Percentiles rank a stretch among this genome's conserved stretches.
phyloP scores from a whole-genome alignment of 92 coral and sea anemone species.

The Ricordea florida region DNA sequence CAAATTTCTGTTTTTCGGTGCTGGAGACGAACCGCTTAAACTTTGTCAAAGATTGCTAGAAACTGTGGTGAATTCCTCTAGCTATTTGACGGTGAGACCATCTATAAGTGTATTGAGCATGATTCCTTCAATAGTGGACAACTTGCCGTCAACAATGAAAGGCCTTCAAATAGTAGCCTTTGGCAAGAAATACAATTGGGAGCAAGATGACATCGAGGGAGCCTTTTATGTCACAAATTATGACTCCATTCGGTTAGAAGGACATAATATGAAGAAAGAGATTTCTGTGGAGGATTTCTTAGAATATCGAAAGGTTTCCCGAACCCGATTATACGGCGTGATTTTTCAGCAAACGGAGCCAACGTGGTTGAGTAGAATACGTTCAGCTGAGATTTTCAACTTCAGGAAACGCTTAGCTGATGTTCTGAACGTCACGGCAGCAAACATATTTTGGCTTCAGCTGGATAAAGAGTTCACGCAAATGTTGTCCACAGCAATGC shows the following conservation, averaged over 20 bases:
- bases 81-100: slow-evolving; percentile 61
- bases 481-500: slow-evolving; percentile 59
- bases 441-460: slow-evolving; percentile 60
- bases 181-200: slow-evolving; percentile 82
- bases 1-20: slow-evolving; percentile 74
- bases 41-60: slow-evolving; percentile 76
- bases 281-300: slow-evolving; percentile 68
- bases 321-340: slow-evolving; percentile 57
- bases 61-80: slow-evolving; percentile 54
- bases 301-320: slow-evolving; percentile 46
- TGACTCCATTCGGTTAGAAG: slow-evolving; percentile 62
- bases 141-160: slow-evolving; percentile 58
- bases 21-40: slow-evolving; percentile 59
- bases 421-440: slow-evolving; percentile 49
- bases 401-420: slow-evolving; percentile 75
- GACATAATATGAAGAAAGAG: slow-evolving; percentile 61
- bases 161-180: slow-evolving; percentile 72
- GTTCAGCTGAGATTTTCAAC: slow-evolving; percentile 81
- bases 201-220: slow-evolving; percentile 65
- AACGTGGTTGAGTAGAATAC: slow-evolving; percentile 64
- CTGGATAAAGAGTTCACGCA: slow-evolving; percentile 10
- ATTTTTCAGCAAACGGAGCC: slow-evolving; percentile 75
- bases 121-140: slow-evolving; percentile 61
- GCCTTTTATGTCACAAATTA: slow-evolving; percentile 75
- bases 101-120: slow-evolving; percentile 72